Evolutionary conservation across 2,888 invertebrate species (phyloP).

Genomic region (Amiota minor): DNA sequence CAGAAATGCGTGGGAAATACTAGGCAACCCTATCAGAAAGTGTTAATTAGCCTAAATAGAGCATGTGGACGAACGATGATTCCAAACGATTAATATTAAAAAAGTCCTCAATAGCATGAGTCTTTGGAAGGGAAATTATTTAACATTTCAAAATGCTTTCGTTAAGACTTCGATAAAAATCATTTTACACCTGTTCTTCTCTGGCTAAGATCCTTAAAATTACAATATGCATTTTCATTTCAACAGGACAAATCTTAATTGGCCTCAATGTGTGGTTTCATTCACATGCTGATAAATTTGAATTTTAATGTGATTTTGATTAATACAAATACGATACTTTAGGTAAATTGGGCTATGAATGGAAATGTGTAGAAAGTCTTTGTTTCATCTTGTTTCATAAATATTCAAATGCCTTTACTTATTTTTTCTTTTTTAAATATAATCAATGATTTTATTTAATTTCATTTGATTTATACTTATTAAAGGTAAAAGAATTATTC

Average conservation of each 20-base stretch:
- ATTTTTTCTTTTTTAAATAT: not conserved
- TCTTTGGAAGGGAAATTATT: conserved; percentile 34
- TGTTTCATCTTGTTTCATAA: not conserved
- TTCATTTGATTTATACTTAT: conserved; percentile 26
- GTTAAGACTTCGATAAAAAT: conserved; percentile 33
- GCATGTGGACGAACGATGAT: no score
- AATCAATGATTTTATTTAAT: conserved; percentile 16
- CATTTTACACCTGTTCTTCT: conserved; percentile 61
- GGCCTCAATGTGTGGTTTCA: conserved; percentile 59
- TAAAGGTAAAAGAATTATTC: no score
- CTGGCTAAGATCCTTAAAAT: conserved; percentile 19
- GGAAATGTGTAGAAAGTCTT: conserved; percentile 2
- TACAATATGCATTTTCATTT: not conserved
- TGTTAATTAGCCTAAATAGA: conserved; percentile 59
- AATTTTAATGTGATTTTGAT: conserved; percentile 50
- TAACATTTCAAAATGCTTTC: conserved; percentile 45
- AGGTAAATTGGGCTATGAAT: not conserved
- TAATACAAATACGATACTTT: conserved; percentile 28
- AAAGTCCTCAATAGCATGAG: no score
- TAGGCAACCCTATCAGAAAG: conserved; percentile 43
- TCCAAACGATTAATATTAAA: no score
- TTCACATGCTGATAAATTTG: conserved; percentile 67
- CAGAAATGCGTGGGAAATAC: conserved; percentile 61
- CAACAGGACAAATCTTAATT: not conserved
- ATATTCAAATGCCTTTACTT: not conserved